These are phyloP conservation scores for Lacanobia wlatinum DNA, from an alignment of 2,888 invertebrate species.

Conservation along the genomic window DNA sequence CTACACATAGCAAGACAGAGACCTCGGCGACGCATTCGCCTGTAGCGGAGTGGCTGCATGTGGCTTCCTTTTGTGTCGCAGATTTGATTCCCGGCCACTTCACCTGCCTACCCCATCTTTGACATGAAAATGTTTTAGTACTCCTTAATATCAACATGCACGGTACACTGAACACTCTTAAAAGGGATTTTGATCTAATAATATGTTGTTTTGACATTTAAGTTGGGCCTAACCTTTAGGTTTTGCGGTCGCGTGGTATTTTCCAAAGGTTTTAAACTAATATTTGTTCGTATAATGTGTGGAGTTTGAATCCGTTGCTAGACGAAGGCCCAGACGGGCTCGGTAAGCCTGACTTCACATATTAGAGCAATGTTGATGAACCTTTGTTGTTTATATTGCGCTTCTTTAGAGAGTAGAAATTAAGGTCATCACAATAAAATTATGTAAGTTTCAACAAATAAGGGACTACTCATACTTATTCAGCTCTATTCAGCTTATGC, in stretches of 20 bases:
- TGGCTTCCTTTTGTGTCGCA: constrained; percentile 68
- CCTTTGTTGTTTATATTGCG: constrained; percentile 4
- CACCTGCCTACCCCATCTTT: constrained; percentile 56
- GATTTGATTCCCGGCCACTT: constrained; percentile 69
- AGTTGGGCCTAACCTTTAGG: constrained; percentile 19
- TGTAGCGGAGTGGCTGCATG: constrained; percentile 64
- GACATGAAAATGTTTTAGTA: constrained; percentile 62
- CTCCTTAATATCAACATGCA: constrained; percentile 47
- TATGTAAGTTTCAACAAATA: too few relatives aligned
- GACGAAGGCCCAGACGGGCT: constrained; percentile 38
- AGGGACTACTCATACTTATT: too few relatives aligned
- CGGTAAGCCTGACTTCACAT: constrained; percentile 37
- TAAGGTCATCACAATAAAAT: too few relatives aligned
- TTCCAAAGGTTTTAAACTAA: constrained; percentile 36
- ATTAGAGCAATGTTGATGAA: constrained; percentile 50
- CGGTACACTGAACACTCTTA: constrained; percentile 50
- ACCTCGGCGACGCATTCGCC: constrained; percentile 50
- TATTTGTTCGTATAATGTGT: constrained; percentile 39
- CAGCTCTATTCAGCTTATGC: too few relatives aligned
- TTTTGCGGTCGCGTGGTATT: constrained; percentile 23
- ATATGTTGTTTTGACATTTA: constrained; percentile 35
- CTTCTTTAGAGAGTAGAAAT: constrained; percentile 13
- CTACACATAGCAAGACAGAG: constrained; percentile 34
- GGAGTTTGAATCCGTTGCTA: constrained; percentile 28
- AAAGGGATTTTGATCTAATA: constrained; percentile 46